A percentile compares a stretch with the other conserved stretches of the same genome.
These are phyloP conservation scores for Halictus ligatus DNA, from an alignment of 2,888 invertebrate species.

Conservation along the genomic window DNA sequence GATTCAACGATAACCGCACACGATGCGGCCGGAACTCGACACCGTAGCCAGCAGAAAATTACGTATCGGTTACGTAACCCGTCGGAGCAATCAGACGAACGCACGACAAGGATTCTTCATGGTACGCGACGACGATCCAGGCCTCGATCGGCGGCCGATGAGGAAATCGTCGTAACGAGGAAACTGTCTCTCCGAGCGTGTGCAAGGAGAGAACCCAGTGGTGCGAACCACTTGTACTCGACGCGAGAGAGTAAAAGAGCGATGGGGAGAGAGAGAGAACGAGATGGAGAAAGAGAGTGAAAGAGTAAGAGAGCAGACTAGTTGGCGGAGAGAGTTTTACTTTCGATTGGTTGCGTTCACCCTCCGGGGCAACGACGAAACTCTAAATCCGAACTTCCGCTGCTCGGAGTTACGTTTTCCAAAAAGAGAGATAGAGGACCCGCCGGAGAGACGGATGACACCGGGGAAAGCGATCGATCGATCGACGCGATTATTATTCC, in stretches of 20 bases:
- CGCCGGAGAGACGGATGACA: not conserved
- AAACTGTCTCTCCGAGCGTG: slow-evolving; percentile 24
- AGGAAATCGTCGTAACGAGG: slow-evolving; percentile 16
- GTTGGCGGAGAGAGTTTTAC: slow-evolving; percentile 40
- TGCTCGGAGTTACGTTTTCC: slow-evolving; percentile 27
- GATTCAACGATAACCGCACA: slow-evolving; percentile 15
- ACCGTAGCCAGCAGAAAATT: slow-evolving; percentile 30
- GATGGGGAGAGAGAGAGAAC: not conserved
- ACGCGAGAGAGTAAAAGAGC: not conserved
- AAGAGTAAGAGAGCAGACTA: slow-evolving; percentile 13
- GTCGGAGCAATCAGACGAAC: not conserved
- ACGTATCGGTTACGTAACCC: slow-evolving; percentile 18
- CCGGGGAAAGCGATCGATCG: not conserved
- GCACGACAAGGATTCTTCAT: not conserved
- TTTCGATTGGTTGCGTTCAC: slow-evolving; percentile 34
- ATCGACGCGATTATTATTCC: slow-evolving; percentile 43
- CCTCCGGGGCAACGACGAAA: slow-evolving; percentile 2
- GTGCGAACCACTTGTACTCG: slow-evolving; percentile 23
- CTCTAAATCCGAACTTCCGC: slow-evolving; percentile 29
- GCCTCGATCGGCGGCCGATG: slow-evolving; percentile 5
- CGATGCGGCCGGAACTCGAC: slow-evolving; percentile 9
- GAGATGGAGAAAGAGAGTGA: not conserved
- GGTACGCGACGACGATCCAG: slow-evolving; percentile 3
- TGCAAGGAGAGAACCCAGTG: slow-evolving; percentile 23
- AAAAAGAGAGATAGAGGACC: not conserved